These are phyloP conservation scores for Acleris cristana DNA, from an alignment of 2,888 invertebrate genomes.

Conservation along the genomic window DNA sequence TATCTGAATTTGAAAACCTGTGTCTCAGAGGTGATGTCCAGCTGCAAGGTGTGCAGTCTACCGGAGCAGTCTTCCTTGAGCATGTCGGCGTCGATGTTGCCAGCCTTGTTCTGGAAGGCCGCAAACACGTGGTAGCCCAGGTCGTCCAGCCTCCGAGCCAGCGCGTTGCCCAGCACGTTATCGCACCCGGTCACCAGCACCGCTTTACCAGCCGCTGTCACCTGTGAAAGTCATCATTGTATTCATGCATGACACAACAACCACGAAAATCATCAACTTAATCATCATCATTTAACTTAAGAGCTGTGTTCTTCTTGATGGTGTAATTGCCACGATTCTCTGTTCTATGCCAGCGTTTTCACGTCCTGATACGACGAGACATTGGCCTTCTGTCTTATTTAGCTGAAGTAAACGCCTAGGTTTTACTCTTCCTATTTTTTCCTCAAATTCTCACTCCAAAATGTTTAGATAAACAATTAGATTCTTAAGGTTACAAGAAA, in stretches of 20 bases:
- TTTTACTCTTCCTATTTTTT: no score
- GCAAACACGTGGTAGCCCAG: slow-evolving; percentile 95
- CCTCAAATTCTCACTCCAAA: no score
- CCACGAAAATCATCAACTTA: no score
- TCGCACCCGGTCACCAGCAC: slow-evolving; percentile 94
- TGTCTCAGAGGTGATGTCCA: slow-evolving; percentile 92
- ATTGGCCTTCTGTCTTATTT: no score
- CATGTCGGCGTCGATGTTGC: slow-evolving; percentile 88
- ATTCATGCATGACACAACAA: background rate
- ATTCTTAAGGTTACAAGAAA: background rate
- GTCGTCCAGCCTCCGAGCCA: slow-evolving; percentile 92
- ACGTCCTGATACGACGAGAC: no score
- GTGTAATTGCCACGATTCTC: no score
- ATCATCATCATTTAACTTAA: no score
- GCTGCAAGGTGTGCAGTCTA: slow-evolving; percentile 87
- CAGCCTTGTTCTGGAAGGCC: slow-evolving; percentile 88
- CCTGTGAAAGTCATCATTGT: slow-evolving; percentile 74
- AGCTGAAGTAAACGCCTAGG: no score
- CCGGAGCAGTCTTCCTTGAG: slow-evolving; percentile 91
- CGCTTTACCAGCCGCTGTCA: slow-evolving; percentile 92
- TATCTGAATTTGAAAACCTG: slow-evolving; percentile 71
- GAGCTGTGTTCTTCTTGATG: no score
- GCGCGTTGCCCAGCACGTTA: slow-evolving; percentile 87
- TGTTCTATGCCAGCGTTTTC: no score
- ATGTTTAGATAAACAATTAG: background rate